Percentiles rank a stretch among this genome's conserved stretches.
These are phyloP conservation scores for Oscheius sp. DNA, from an alignment of 1,140 invertebrate species.

Conservation along the genomic window DNA sequence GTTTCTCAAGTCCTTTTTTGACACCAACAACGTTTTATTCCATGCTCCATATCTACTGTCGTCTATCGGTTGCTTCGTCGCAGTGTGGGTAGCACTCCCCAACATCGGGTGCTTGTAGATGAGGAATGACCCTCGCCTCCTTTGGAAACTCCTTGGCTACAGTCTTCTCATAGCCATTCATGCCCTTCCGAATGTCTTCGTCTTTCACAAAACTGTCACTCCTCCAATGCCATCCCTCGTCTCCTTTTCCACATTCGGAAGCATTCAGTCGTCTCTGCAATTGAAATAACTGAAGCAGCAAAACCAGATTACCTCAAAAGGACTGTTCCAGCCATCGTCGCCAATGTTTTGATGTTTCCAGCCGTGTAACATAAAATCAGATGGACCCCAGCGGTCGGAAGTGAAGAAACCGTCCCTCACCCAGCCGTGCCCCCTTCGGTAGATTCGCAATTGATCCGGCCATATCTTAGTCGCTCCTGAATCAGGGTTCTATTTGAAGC, in stretches of 20 bases:
- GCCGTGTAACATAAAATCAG: slow-evolving; percentile 45
- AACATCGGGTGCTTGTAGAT: slow-evolving; percentile 38
- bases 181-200: slow-evolving; percentile 8
- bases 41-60: background rate
- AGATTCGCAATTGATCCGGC: slow-evolving; percentile 41
- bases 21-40: background rate
- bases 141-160: slow-evolving; percentile 40
- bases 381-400: slow-evolving; percentile 24
- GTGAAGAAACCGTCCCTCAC: slow-evolving; percentile 42
- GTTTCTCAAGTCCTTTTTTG: background rate
- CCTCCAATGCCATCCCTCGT: slow-evolving; percentile 41
- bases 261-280: slow-evolving; percentile 41
- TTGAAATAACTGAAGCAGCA: background rate
- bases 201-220: slow-evolving; percentile 10
- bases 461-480: slow-evolving; percentile 38
- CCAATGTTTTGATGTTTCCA: slow-evolving; percentile 37
- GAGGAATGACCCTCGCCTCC: slow-evolving; percentile 38
- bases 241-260: slow-evolving; percentile 31
- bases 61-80: slow-evolving; percentile 15
- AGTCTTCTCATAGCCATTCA: slow-evolving; percentile 35
- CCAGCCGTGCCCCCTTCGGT: slow-evolving; percentile 39
- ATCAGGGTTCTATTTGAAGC: background rate
- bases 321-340: slow-evolving; percentile 32
- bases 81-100: slow-evolving; percentile 45
- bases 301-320: slow-evolving; percentile 32